Evolutionary conservation across 2,888 invertebrate genomes (phyloP), one percentile per base, ranked within the genome.

Genomic region (Ceratothoa steindachneri): DNA sequence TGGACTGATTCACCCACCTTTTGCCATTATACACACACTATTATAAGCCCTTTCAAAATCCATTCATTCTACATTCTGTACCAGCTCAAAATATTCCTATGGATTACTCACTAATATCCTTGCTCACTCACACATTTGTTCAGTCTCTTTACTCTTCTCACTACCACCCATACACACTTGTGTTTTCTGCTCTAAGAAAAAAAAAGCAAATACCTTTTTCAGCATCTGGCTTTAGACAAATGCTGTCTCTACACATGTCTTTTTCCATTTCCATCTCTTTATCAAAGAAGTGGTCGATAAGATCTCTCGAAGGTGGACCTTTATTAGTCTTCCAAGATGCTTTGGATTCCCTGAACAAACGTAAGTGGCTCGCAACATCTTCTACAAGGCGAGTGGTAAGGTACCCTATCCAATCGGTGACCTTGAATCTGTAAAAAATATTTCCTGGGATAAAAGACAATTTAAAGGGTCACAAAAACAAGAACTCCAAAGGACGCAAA

Each of bases 371-470:
- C 0, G 94, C 95, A 80, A 93, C 89, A 85, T 95, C 95, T 84
- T 96, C 95, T 0, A 96, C 93, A 75, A 95, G 87, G 79, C 90
- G 88, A 31, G 92, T 92, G 24, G 95, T 94, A 75, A 95, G 87
- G 82, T 93, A 91, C 51, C 93, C 91, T 81, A 93, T 91, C 93
- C 95, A 94, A 84, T 96, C 93, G 15, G 95, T 91, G 83, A 91
- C 90, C 87, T 93, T 93, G 65, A 93, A 84, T 80, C 87, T 80
- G 73, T 15, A 30, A 22, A 12, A 55, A 15, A 55, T 69, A 4
- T 53, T 31, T 19, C 22, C n/a, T 31, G 28, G 15, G 52, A 51
- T 27, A n/a, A 15, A 69, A 15, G 12, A 51, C n/a, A 30, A 67
- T 65, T 7, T 7, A 30, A 30, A 12, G n/a, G 29, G 30, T 27